Evolutionary conservation across 2,888 invertebrate genomes (phyloP).

Genomic region (Agrochola lota): DNA sequence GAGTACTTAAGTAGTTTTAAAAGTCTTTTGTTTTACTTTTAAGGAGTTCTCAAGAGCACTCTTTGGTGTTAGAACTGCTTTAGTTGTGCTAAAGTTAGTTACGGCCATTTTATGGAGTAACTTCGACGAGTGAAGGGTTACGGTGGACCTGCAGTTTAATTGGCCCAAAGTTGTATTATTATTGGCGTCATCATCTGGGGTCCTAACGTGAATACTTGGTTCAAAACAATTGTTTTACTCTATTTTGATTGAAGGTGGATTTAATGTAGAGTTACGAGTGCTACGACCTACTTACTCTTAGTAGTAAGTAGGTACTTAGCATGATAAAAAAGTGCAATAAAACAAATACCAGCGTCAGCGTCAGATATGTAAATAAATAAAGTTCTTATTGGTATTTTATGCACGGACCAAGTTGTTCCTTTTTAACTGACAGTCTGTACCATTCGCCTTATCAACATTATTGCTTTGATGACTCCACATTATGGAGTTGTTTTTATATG

Average conservation of each 20-base stretch:
- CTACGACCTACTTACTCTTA: background rate
- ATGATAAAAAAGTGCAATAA: constrained; percentile 22
- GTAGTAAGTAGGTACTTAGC: background rate
- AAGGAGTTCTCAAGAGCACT: constrained; percentile 35
- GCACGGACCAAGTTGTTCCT: constrained; percentile 9
- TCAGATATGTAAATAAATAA: constrained; percentile 26
- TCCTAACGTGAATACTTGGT: background rate
- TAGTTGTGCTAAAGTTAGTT: constrained; percentile 44
- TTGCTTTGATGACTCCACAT: constrained; percentile 20
- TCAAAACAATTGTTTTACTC: constrained; percentile 19
- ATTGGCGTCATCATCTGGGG: constrained; percentile 4
- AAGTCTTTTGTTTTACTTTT: constrained; percentile 56
- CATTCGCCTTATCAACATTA: constrained; percentile 27
- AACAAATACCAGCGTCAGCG: constrained; percentile 1
- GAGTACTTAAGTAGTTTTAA: constrained; percentile 64
- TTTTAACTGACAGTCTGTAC: constrained; percentile 19
- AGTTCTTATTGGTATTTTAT: constrained; percentile 26
- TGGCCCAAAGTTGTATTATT: constrained; percentile 15
- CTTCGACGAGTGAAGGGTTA: constrained; percentile 33
- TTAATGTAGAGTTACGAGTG: constrained; percentile 1
- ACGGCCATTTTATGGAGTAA: constrained; percentile 44
- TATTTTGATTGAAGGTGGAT: constrained; percentile 26
- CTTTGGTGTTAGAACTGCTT: constrained; percentile 36
- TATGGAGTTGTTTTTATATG: constrained; percentile 33
- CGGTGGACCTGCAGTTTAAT: constrained; percentile 28